A percentile compares a stretch with the other conserved stretches of the same genome.
Conservation (phyloP, 2,888 invertebrate genomes). For the Papilio demoleus region DNA sequence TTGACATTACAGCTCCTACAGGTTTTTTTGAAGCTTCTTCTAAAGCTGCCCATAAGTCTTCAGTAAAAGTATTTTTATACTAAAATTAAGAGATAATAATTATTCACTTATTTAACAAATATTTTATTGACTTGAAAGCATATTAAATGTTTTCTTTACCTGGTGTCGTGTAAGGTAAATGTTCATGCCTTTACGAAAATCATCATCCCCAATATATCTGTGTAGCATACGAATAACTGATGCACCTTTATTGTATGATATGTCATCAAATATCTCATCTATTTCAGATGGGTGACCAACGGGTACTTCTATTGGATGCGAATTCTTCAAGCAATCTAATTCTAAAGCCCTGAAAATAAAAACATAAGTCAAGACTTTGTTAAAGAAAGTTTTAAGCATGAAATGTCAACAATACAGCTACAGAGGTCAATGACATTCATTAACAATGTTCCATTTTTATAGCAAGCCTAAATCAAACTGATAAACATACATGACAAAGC, state of each 20-base stretch:
- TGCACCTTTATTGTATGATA: constrained; percentile 98
- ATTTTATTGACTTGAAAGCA: not conserved
- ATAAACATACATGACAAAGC: constrained; percentile 21
- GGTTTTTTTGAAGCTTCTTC: constrained; percentile 95
- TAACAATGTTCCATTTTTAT: constrained; percentile 43
- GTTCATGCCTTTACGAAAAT: constrained; percentile 96
- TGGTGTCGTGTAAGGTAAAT: constrained; percentile 93
- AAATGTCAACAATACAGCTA: constrained; percentile 37
- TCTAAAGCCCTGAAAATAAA: constrained; percentile 87
- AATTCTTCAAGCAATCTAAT: constrained; percentile 94
- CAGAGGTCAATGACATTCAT: constrained; percentile 41
- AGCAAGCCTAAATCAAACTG: not conserved
- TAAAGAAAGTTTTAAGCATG: constrained; percentile 31
- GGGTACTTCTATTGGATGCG: constrained; percentile 98
- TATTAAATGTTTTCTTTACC: constrained; percentile 54
- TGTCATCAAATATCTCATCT: constrained; percentile 98
- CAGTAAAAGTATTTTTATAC: constrained; percentile 96
- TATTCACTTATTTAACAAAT: not conserved
- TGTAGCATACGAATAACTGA: constrained; percentile 97
- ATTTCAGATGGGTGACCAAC: constrained; percentile 97
- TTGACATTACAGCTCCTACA: constrained; percentile 95
- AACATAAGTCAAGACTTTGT: constrained; percentile 8
- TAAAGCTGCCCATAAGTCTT: constrained; percentile 96
- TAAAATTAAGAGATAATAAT: constrained; percentile 61
- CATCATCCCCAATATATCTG: constrained; percentile 95